Evolutionary conservation across 30 jellyfish, hydroid and myxozoan genomes (phyloP).

Genomic region (Sanderia malayensis): DNA sequence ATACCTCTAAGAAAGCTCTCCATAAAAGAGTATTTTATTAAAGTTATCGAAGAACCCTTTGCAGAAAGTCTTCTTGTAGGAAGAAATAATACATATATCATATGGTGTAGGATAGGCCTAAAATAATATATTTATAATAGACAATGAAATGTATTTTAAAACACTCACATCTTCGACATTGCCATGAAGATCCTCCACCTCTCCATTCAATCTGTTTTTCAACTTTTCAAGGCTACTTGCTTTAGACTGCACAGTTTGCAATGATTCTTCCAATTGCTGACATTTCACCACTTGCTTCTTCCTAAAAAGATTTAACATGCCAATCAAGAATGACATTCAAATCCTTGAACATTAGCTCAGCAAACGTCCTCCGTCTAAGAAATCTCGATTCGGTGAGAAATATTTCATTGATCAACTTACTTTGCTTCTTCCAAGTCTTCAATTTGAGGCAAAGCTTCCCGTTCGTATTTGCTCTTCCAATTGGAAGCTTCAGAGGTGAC

Average conservation of each 20-base stretch:
- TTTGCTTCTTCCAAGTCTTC: conserved; percentile 72
- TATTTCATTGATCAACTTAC: conserved; percentile 14
- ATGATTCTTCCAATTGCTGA: conserved; percentile 48
- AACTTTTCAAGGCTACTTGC: conserved; percentile 65
- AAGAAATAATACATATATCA: too few species aligned
- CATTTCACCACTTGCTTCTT: conserved; percentile 17
- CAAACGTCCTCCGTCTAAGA: too few species aligned
- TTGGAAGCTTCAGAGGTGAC: conserved; percentile 53
- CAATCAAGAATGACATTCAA: too few species aligned
- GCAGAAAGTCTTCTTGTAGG: too few species aligned
- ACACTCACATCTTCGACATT: conserved; percentile 60
- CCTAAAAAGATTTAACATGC: too few species aligned
- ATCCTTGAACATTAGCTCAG: too few species aligned
- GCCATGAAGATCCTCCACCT: conserved; percentile 61
- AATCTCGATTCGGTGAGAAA: too few species aligned
- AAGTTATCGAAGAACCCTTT: too few species aligned
- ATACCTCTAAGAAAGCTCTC: too few species aligned
- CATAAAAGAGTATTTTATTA: too few species aligned
- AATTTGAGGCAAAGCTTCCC: conserved; percentile 62
- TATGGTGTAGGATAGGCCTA: too few species aligned
- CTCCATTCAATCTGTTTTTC: conserved; percentile 59
- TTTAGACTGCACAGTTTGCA: conserved; percentile 65
- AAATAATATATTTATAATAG: background rate
- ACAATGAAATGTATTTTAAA: background rate
- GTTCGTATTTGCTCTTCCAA: conserved; percentile 70